Evolutionary conservation across 2,113 vertebrate species (phyloP), one percentile per base, ranked within the genome.

Genomic region (Toxostoma redivivum): DNA sequence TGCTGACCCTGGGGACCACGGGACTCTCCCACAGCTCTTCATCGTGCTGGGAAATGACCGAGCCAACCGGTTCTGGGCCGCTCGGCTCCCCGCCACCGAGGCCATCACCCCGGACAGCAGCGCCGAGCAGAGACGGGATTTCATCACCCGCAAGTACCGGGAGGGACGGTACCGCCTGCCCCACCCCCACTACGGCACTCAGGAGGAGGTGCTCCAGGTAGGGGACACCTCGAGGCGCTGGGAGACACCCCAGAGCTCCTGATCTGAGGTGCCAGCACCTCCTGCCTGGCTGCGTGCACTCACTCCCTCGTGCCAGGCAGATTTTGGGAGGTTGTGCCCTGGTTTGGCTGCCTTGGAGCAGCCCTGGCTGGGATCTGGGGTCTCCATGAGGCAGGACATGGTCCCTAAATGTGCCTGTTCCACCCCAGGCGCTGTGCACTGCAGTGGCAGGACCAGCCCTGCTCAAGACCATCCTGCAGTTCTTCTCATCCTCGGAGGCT

Each of bases 131-230:
- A 97, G 99, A 10, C 97, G 98, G 66, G 98, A 99, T 5, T 99
- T 99, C 94, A 98, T 99, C 92, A 91, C 82, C 33, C 97, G 95
- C 70, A 99, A 99, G 80, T 99, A 99, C 97, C 95, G 98, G 25
- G 98, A 99, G 44, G 99, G 99, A 0, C 97, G 98, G 37, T 99
- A 98, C 97, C 98, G 99, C 48, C 98, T 97, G 45, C 95, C 97
- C 22, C 99, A 99, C 84, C 98, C 98, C 3, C 96, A 96, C 7
- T 97, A 98, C 47, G 62, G 53, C 93, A 98, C 97, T 5, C 99
- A 99, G 70, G 98, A 98, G 57, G 98, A 99, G 4, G 97, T 99
- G 90, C 98, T 99, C 7, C 99, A 99, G 99, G 99, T 99, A 96
- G 67, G 54, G 31, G 5, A 10, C 35, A 40, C 30, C 23, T 66